Percentiles rank a stretch among this genome's conserved stretches.
Evolutionary conservation across 2,113 vertebrate genomes (phyloP).

Genomic region (Forbesichthys papilliferus): DNA sequence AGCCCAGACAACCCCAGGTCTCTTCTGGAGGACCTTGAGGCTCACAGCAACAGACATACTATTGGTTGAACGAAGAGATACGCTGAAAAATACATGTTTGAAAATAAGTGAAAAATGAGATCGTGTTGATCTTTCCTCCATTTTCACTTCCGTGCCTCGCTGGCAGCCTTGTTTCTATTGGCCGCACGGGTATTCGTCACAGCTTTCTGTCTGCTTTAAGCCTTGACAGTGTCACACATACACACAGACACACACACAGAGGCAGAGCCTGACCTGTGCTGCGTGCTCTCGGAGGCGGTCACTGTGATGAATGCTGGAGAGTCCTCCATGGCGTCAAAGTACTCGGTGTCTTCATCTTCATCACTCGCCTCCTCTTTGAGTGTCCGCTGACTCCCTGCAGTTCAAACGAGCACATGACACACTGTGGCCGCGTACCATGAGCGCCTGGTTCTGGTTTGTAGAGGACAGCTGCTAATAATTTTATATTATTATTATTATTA

Average conservation of each 20-base stretch:
- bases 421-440: slow-evolving; percentile 4
- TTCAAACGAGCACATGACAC: slow-evolving; percentile 17
- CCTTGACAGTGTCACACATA: no score
- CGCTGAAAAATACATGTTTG: background rate
- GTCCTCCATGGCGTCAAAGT: slow-evolving; percentile 99
- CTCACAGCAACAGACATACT: no score
- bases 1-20: no score
- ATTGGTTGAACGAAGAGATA: no score
- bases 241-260: no score
- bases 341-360: slow-evolving; percentile 99
- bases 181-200: background rate
- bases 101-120: no score
- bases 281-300: slow-evolving; percentile 84
- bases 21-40: no score
- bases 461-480: slow-evolving; percentile 16
- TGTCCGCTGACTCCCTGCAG: slow-evolving; percentile 77
- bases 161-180: no score
- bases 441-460: slow-evolving; percentile 7
- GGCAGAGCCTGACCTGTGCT: slow-evolving; percentile 82
- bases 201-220: no score
- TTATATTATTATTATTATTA: slow-evolving; percentile 32
- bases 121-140: no score
- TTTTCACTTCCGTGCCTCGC: no score
- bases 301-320: slow-evolving; percentile 96
- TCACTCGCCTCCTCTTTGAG: slow-evolving; percentile 93